Conservation (phyloP, 2,113 vertebrate genomes). For the Hassar affinis region DNA sequence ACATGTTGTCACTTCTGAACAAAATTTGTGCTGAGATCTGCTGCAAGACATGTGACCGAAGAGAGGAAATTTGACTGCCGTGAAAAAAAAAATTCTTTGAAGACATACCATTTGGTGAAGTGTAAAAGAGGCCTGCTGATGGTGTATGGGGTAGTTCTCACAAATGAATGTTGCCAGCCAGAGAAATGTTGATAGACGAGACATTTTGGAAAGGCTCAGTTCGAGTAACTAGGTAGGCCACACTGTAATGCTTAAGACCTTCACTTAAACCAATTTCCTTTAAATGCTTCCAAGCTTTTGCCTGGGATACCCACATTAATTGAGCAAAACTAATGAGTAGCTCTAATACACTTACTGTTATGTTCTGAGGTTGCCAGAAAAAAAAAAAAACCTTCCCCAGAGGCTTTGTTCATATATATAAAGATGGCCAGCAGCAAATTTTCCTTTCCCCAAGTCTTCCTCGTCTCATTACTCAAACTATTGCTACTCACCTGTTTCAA, state of each 20-base stretch:
- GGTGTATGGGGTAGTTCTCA: background rate
- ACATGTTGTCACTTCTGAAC: constrained; percentile 26
- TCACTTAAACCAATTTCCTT: background rate
- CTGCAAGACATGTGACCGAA: background rate
- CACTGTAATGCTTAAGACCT: background rate
- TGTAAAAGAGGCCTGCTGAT: constrained; percentile 24
- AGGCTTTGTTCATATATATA: constrained; percentile 12
- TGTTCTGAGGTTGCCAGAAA: background rate
- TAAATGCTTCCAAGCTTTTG: constrained; percentile 25
- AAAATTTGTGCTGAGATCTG: background rate
- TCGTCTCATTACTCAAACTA: constrained; percentile 45
- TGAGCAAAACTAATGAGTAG: constrained; percentile 3
- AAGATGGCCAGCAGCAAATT: constrained; percentile 5
- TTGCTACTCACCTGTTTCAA: constrained; percentile 31
- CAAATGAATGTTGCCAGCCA: background rate
- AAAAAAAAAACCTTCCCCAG: background rate
- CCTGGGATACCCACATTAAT: background rate
- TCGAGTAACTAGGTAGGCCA: constrained; percentile 7
- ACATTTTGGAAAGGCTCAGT: background rate
- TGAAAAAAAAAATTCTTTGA: constrained; percentile 21
- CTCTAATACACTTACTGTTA: constrained; percentile 19
- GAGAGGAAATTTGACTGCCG: background rate
- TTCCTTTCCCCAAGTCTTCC: constrained; percentile 20
- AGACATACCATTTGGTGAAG: constrained; percentile 38
- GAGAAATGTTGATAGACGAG: background rate